Base-by-base conservation (phyloP, 2,113 vertebrate species). In the Scatophagus argus region DNA sequence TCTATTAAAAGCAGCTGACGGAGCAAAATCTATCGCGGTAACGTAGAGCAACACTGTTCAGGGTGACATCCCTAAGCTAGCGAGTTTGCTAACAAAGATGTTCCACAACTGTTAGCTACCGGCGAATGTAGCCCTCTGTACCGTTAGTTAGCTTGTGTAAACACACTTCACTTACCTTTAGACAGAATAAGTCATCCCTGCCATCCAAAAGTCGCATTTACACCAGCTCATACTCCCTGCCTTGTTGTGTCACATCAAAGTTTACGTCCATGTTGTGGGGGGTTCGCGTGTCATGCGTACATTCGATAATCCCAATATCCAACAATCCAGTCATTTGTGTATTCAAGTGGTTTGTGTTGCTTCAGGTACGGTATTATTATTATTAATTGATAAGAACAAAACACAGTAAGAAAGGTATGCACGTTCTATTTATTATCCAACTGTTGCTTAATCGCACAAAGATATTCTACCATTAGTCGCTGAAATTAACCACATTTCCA, bases 211-310 rank as follows among this genome's bases (percentile, higher is more conserved):
- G 9, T 17, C 13, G 3, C 7, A 0, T 44, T 49, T 39, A 8
- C 51, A 27, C 8, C 16, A 5, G 32, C 39, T 6, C 0, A 5
- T 14, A 5, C 4, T 4, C 3, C 11, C n/a, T 9, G 1, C 9
- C 1, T 6, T 19, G 19, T 6, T 19, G 19, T 25, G 41, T 16
- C 41, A 55, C 32, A 13, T 5, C 4, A 0, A 2, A n/a, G 8
- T 62, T 27, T n/a, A 4, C 3, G 1, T 51, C 49, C 29, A n/a
- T n/a, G 47, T 8, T 46, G 16, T 75, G 84, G 6, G 77, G 79
- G 74, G 13, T 89, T 89, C 66, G 87, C 0, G 56, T 58, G 6
- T 2, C 21, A 51, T 14, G 8, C 4, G 74, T 23, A 7, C 1
- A 1, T 29, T 46, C 21, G 3, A 8, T 10, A 19, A 21, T 32